These are phyloP conservation scores for Laothoe populi DNA, from an alignment of 2,888 invertebrate genomes.

Conservation along the genomic window DNA sequence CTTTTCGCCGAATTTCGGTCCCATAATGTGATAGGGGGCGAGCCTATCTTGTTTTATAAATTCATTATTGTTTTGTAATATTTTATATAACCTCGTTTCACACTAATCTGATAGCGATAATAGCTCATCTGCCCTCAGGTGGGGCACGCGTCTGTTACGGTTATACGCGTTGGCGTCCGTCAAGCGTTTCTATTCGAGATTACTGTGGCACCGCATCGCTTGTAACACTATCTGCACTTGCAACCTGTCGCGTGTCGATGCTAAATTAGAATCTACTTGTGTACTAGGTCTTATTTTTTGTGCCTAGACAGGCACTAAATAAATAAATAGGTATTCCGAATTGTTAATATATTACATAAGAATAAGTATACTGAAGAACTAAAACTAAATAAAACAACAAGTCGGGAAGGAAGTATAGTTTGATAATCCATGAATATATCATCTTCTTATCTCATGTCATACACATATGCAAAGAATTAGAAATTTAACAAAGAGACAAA, in stretches of 20 bases:
- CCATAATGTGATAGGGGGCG: no score
- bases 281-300: background rate
- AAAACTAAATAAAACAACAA: no score
- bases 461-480: background rate
- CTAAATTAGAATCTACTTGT: conserved; percentile 25
- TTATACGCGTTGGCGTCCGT: conserved; percentile 20
- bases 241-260: conserved; percentile 27
- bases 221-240: conserved; percentile 20
- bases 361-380: no score
- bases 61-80: background rate
- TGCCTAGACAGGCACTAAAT: background rate
- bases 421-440: background rate
- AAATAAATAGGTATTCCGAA: no score
- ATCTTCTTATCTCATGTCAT: background rate
- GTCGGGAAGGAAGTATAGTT: background rate
- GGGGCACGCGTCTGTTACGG: background rate
- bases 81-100: no score
- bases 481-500: background rate
- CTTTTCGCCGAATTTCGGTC: no score
- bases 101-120: background rate
- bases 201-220: conserved; percentile 17
- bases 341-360: no score
- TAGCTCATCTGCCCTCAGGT: background rate
- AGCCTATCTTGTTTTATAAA: no score
- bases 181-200: conserved; percentile 21